These are phyloP conservation scores for Trachelipus rathkii DNA, from an alignment of 1,140 invertebrate species.

Conservation along the genomic window DNA sequence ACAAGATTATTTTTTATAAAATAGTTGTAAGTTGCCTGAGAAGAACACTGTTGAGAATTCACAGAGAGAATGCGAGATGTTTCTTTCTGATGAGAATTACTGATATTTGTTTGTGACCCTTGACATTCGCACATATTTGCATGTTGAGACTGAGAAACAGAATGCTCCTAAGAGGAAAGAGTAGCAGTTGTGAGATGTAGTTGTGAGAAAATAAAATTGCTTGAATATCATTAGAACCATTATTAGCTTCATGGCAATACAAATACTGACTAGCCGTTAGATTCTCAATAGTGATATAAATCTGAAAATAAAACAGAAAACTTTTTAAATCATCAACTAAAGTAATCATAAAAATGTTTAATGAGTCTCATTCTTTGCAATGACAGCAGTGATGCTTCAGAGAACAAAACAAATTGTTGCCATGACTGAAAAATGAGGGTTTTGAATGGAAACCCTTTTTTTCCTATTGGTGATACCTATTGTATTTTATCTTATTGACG, in stretches of 20 bases:
- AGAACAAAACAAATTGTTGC: too few relatives aligned
- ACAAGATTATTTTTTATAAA: neutral
- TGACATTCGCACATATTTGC: too few relatives aligned
- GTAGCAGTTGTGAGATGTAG: slow-evolving; percentile 22
- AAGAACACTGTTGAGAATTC: neutral
- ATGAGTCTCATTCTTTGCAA: too few relatives aligned
- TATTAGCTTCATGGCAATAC: slow-evolving; percentile 29
- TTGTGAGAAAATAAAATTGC: slow-evolving; percentile 29
- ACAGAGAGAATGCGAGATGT: neutral
- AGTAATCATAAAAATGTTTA: too few relatives aligned
- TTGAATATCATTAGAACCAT: slow-evolving; percentile 34
- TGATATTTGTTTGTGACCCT: neutral
- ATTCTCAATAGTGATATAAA: slow-evolving; percentile 37
- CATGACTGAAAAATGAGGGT: too few relatives aligned
- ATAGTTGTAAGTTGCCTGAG: neutral
- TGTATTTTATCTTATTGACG: too few relatives aligned
- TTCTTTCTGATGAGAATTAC: neutral
- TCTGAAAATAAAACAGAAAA: slow-evolving; percentile 25
- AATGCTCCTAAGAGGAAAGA: neutral
- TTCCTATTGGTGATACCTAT: neutral
- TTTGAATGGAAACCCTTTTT: neutral
- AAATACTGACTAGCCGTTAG: slow-evolving; percentile 35
- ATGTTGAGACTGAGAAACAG: neutral
- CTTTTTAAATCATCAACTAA: too few relatives aligned
- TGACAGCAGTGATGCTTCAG: too few relatives aligned